A percentile compares a stretch with the other conserved stretches of the same genome.
Evolutionary conservation across 2,797 vertebrate genomes (phyloP).

Genomic region (Mus minutoides): DNA sequence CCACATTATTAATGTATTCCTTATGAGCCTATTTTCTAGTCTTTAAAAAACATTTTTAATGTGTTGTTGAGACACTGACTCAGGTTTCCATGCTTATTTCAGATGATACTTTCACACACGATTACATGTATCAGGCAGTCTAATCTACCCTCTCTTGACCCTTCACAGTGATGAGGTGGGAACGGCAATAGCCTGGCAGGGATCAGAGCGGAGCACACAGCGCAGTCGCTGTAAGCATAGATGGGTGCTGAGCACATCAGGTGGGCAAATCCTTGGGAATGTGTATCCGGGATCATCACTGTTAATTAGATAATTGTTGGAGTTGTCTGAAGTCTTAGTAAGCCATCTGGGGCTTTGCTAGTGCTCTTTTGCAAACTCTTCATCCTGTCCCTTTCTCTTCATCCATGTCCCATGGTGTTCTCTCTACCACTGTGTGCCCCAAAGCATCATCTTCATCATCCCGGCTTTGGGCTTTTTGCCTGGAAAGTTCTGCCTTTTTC

Average conservation of each 20-base stretch:
- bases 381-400: background rate
- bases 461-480: background rate
- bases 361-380: background rate
- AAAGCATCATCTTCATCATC: background rate
- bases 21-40: background rate
- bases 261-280: background rate
- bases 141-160: background rate
- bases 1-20: background rate
- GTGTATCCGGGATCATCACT: background rate
- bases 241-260: background rate
- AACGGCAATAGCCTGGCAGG: background rate
- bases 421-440: background rate
- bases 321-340: background rate
- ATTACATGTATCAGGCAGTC: background rate
- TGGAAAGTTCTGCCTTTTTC: background rate
- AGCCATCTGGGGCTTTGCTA: background rate
- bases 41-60: background rate
- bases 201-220: background rate
- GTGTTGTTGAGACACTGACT: background rate
- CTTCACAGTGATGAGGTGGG: no score
- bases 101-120: background rate
- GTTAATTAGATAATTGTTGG: background rate
- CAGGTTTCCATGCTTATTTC: background rate
- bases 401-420: rapidly evolving
- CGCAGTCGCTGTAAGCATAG: background rate